These are phyloP conservation scores for Archocentrus centrarchus DNA, from an alignment of 2,113 vertebrate genomes.

Conservation along the genomic window DNA sequence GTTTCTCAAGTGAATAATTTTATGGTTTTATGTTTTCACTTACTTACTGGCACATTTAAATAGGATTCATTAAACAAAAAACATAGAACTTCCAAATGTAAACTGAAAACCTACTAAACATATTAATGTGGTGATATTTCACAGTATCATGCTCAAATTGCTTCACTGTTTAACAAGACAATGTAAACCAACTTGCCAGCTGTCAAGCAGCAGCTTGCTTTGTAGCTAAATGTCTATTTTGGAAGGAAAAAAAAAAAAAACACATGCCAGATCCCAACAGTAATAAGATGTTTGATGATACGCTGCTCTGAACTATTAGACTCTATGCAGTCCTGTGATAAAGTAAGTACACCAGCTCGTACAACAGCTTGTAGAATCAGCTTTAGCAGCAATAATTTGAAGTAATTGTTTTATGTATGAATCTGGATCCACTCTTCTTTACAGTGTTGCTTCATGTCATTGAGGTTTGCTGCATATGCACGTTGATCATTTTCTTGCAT, in stretches of 20 bases:
- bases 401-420: neutral
- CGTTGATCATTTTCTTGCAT: neutral
- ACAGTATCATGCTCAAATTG: neutral
- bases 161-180: neutral
- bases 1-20: slow-evolving; percentile 50
- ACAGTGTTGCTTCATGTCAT: neutral
- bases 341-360: no score
- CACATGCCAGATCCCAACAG: neutral
- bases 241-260: neutral
- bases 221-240: neutral
- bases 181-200: neutral
- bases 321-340: no score
- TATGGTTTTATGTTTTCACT: slow-evolving; percentile 28
- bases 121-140: neutral
- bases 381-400: no score
- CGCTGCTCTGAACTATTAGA: neutral
- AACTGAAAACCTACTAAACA: slow-evolving; percentile 15
- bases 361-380: no score
- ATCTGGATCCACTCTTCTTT: neutral
- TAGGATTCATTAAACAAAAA: slow-evolving; percentile 5
- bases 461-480: neutral
- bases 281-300: neutral
- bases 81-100: neutral
- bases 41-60: slow-evolving; percentile 26
- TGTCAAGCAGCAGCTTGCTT: neutral